Evolutionary conservation across 2,888 invertebrate genomes (phyloP).

Genomic region (Tuta absoluta): DNA sequence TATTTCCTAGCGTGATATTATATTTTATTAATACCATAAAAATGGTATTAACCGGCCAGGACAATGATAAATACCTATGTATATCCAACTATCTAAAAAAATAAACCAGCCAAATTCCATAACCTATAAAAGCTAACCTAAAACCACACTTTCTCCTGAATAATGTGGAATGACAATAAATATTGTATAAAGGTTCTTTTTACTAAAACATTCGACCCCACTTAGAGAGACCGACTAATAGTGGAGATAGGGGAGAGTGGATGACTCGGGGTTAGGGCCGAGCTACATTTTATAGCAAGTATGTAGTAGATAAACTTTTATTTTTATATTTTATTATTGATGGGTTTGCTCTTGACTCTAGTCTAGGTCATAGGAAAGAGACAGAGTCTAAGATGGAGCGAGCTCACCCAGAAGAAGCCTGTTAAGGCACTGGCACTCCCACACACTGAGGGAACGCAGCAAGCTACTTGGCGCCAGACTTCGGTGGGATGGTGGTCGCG

Average conservation of each 20-base stretch:
- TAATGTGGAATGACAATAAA: constrained; percentile 18
- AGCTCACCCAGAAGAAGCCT: too few relatives aligned
- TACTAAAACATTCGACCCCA: constrained; percentile 18
- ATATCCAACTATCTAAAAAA: neutral
- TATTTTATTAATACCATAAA: too few relatives aligned
- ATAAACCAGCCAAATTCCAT: neutral
- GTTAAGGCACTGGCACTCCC: too few relatives aligned
- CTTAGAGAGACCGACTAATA: constrained; percentile 16
- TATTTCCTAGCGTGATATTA: too few relatives aligned
- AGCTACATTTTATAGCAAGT: neutral
- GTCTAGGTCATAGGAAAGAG: too few relatives aligned
- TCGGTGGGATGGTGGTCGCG: too few relatives aligned
- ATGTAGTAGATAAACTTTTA: neutral
- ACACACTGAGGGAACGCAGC: too few relatives aligned
- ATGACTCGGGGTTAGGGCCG: neutral
- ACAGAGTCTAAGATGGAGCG: too few relatives aligned
- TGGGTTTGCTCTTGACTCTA: too few relatives aligned
- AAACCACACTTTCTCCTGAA: neutral
- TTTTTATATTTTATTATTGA: neutral
- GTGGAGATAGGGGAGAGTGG: constrained; percentile 5
- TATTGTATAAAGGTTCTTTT: constrained; percentile 12
- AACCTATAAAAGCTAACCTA: neutral
- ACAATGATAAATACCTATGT: too few relatives aligned
- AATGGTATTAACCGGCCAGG: too few relatives aligned
- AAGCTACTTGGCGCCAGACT: too few relatives aligned